Percentiles rank a stretch among this genome's conserved stretches.
phyloP scores from a whole-genome alignment of 2,888 invertebrate genomes.

The Drosophila sordidapex region DNA sequence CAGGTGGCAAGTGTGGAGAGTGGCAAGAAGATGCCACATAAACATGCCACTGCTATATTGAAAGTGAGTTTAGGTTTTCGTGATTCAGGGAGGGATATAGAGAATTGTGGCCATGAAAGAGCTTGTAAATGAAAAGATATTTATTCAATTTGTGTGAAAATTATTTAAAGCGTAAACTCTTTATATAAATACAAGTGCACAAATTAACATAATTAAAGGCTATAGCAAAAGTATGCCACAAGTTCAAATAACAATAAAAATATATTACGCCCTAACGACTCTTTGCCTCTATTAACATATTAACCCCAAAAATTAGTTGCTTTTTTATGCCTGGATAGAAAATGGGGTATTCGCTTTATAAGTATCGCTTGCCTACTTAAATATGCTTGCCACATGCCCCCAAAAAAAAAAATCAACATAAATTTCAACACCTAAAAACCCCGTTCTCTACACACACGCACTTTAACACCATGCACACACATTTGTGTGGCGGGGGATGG shows the following conservation, averaged over 20 bases:
- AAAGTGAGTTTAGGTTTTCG: neutral
- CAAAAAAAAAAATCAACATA: constrained; percentile 36
- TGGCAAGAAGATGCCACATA: constrained; percentile 1
- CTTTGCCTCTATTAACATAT: neutral
- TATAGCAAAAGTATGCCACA: neutral
- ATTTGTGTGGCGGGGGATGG: constrained; percentile 26
- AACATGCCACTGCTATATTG: neutral
- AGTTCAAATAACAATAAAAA: neutral
- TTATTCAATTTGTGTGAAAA: neutral
- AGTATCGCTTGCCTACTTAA: constrained; percentile 26
- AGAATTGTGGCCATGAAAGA: neutral
- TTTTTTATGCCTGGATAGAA: neutral
- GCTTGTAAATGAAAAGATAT: neutral
- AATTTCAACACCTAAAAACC: constrained; percentile 54
- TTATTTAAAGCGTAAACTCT: neutral
- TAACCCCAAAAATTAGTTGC: neutral
- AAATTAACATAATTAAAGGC: neutral
- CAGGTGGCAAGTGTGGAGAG: neutral
- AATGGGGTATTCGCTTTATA: constrained; percentile 5
- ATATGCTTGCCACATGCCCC: constrained; percentile 40
- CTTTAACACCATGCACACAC: constrained; percentile 56
- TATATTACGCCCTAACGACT: neutral
- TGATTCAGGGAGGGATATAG: neutral
- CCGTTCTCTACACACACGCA: constrained; percentile 9
- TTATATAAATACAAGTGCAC: neutral